These are phyloP conservation scores for Bicyclus anynana DNA, from an alignment of 1,140 invertebrate genomes.

Conservation along the genomic window DNA sequence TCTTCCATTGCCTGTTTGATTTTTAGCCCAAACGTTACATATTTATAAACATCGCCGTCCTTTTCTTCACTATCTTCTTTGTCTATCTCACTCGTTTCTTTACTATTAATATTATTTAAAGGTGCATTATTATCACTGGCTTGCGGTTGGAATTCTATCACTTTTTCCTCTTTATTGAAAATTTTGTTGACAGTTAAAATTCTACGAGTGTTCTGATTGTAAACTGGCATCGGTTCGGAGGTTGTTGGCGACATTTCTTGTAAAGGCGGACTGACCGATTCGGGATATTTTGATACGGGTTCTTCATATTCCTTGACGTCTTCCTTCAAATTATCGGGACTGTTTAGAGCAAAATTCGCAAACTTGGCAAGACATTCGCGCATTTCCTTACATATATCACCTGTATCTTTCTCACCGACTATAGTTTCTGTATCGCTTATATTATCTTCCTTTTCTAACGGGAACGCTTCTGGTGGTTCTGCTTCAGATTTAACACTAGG, in stretches of 20 bases:
- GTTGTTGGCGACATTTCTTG: constrained; percentile 66
- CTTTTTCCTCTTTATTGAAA: constrained; percentile 37
- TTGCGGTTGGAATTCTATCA: constrained; percentile 34
- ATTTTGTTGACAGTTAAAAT: constrained; percentile 55
- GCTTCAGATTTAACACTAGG: constrained; percentile 40
- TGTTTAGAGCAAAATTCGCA: constrained; percentile 55
- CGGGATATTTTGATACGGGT: constrained; percentile 42
- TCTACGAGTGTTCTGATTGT: constrained; percentile 47
- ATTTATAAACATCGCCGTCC: constrained; percentile 53
- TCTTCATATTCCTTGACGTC: constrained; percentile 21
- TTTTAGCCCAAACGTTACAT: constrained; percentile 59
- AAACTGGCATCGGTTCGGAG: constrained; percentile 51
- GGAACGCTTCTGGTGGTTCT: constrained; percentile 60
- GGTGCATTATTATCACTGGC: constrained; percentile 36
- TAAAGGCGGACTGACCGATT: constrained; percentile 60
- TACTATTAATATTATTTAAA: constrained; percentile 20
- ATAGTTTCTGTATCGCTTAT: constrained; percentile 62
- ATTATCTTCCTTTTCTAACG: constrained; percentile 53
- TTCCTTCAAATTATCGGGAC: constrained; percentile 32
- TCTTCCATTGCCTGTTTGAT: constrained; percentile 71
- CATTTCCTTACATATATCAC: constrained; percentile 59
- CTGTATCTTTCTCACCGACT: constrained; percentile 55
- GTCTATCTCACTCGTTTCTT: constrained; percentile 22
- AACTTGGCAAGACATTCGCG: constrained; percentile 65
- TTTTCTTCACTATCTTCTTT: constrained; percentile 29